These are phyloP conservation scores for Hiodon tergisus DNA, from an alignment of 2,113 vertebrate genomes.

Conservation along the genomic window DNA sequence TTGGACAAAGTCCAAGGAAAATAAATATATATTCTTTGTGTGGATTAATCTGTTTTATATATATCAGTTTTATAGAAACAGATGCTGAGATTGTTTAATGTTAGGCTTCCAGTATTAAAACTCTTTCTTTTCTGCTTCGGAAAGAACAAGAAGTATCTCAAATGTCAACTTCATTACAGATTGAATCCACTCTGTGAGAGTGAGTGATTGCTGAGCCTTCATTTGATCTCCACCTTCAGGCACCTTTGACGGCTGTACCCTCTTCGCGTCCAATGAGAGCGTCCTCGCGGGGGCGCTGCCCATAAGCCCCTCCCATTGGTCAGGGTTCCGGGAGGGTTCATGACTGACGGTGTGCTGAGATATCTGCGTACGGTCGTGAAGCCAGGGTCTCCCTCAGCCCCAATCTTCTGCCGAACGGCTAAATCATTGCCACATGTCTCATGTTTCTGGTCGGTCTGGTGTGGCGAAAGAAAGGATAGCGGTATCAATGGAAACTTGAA, in stretches of 20 bases:
- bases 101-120: too few relatives aligned
- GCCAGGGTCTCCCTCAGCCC: background rate
- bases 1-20: too few relatives aligned
- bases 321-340: constrained; percentile 13
- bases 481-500: constrained; percentile 19
- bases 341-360: constrained; percentile 8
- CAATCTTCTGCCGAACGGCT: background rate
- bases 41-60: too few relatives aligned
- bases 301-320: background rate
- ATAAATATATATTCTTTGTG: too few relatives aligned
- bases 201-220: too few relatives aligned
- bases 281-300: constrained; percentile 5
- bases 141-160: too few relatives aligned
- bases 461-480: background rate
- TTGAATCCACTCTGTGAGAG: too few relatives aligned
- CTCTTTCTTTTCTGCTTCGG: too few relatives aligned
- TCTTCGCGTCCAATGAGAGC: constrained; percentile 25
- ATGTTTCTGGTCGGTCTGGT: background rate
- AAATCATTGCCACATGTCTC: constrained; percentile 25
- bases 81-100: too few relatives aligned
- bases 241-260: constrained; percentile 11
- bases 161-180: too few relatives aligned
- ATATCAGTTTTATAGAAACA: too few relatives aligned
- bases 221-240: too few relatives aligned
- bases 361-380: constrained; percentile 7